Base-by-base conservation (phyloP, 2,113 vertebrate genomes). In the Telmatochromis brichardi region DNA sequence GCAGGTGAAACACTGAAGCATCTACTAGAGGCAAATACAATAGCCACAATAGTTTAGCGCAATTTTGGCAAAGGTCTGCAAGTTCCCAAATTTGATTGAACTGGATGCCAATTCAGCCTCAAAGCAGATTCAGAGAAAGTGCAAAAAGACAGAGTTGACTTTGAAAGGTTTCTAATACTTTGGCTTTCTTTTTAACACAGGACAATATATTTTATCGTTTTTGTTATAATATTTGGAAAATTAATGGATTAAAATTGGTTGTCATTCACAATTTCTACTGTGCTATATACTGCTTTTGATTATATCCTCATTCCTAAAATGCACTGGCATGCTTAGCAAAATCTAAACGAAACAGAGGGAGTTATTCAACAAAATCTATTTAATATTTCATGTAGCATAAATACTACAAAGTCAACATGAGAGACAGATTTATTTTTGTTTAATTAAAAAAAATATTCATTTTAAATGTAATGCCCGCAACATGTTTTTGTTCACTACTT, bases 1-100 rank as follows among this genome's bases (percentile, higher is more conserved):
- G 51, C 58, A 88, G 85, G 68, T 82, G 84, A 85, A 79, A 73
- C 50, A 11, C 42, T 26, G 53, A 80, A 65, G 42, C 53, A 80
- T 80, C 14, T 17, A 76, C 57, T 76, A 23, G 58, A 6, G 76
- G 15, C 21, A 83, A 76, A 86, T 47, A 3, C 40, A 83, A 54
- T 42, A 83, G 23, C 19, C 21, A 28, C 57, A 68, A 19, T 23
- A 76, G 10, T 12, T 3, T 11, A 19, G 54, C 28, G 31, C 4
- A 11, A 50, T 68, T 87, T 83, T 45, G 79, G 53, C 45, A 60
- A 23, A 63, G 84, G 82, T 82, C 42, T 60, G 31, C 33, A 14
- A 45, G 47, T 40, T 37, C 31, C 60, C 11, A 55, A 54, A 73
- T 51, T 51, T 78, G 88, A 87, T 33, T 84, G 80, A 80, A 81